Conservation (phyloP, 1,140 invertebrate species). For the Drepana arcuata region DNA sequence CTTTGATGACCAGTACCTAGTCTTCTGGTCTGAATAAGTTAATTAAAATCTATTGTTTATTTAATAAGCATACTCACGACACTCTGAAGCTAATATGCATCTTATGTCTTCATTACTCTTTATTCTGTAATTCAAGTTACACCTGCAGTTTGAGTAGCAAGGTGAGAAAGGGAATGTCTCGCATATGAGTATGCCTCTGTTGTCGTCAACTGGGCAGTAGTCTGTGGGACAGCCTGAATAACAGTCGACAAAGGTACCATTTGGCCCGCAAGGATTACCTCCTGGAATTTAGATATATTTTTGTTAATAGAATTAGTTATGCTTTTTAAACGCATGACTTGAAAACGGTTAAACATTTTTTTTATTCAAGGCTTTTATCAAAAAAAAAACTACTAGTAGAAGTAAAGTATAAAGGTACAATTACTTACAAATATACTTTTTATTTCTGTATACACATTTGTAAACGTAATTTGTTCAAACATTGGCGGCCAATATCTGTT, state of each 20-base stretch:
- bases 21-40: neutral
- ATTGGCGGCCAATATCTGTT: no score
- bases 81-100: constrained; percentile 22
- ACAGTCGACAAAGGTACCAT: constrained; percentile 13
- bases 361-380: no score
- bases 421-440: no score
- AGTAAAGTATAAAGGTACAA: no score
- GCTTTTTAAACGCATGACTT: no score
- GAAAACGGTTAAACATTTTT: no score
- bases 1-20: neutral
- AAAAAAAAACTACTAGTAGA: no score
- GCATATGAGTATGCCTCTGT: constrained; percentile 4
- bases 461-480: no score
- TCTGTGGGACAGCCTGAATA: constrained; percentile 11
- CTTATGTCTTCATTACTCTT: constrained; percentile 9
- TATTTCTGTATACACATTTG: no score
- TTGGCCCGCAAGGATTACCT: constrained; percentile 19
- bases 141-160: constrained; percentile 21
- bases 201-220: constrained; percentile 25
- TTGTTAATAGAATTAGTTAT: no score
- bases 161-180: constrained; percentile 6
- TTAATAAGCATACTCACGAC: constrained; percentile 18
- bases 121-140: constrained; percentile 18
- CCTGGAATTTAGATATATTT: no score
- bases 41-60: neutral